phyloP scores from a whole-genome alignment of 2,113 vertebrate genomes.

The Pollachius pollachius region DNA sequence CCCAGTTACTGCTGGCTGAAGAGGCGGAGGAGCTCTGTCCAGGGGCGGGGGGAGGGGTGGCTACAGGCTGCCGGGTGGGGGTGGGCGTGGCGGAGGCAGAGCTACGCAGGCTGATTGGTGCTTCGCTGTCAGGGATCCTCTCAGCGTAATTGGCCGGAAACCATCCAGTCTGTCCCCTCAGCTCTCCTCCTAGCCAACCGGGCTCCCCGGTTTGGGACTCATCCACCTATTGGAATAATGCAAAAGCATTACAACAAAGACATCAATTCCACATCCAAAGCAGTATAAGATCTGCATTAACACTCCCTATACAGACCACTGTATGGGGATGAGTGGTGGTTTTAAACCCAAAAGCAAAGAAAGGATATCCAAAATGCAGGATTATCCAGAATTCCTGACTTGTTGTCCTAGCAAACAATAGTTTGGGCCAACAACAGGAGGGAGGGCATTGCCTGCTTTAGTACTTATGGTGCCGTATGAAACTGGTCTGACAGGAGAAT shows the following conservation, averaged over 20 bases:
- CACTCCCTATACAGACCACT: neutral
- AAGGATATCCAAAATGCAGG: neutral
- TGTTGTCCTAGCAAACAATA: neutral
- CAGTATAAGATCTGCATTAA: neutral
- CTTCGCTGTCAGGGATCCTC: constrained; percentile 88
- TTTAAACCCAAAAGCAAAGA: neutral
- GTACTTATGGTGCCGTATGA: no score
- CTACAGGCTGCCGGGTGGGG: constrained; percentile 52
- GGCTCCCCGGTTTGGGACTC: constrained; percentile 97
- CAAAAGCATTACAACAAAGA: neutral
- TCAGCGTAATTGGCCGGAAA: constrained; percentile 98
- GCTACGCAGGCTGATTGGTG: constrained; percentile 77
- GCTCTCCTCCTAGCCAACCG: constrained; percentile 94
- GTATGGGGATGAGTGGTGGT: neutral
- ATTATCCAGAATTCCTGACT: no score
- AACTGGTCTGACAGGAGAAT: no score
- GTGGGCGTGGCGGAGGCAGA: constrained; percentile 61
- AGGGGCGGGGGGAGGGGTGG: constrained; percentile 57
- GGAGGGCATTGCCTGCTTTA: no score
- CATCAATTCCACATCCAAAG: neutral
- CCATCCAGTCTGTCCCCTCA: constrained; percentile 95
- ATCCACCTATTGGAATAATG: constrained; percentile 80
- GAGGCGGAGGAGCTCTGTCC: constrained; percentile 64
- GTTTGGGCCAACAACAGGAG: no score
- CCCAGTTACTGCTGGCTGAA: constrained; percentile 89